These are phyloP conservation scores for Macaria liturata DNA, from an alignment of 2,888 invertebrate genomes.

Conservation along the genomic window DNA sequence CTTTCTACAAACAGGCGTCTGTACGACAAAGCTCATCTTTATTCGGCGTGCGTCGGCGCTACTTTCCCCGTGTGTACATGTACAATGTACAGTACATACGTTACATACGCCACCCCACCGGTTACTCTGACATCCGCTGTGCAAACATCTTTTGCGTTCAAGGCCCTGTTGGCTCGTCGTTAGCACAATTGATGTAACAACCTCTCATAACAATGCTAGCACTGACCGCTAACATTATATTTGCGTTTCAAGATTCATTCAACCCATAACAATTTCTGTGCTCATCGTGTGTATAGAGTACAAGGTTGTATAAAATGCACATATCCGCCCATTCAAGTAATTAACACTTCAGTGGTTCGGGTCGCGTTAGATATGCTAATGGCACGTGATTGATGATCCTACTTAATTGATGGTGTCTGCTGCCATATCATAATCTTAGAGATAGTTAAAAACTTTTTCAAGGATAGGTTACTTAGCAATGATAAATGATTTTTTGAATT, in stretches of 20 bases:
- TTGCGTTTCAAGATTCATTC: slow-evolving; percentile 7
- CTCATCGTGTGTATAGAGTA: slow-evolving; percentile 34
- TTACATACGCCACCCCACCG: slow-evolving; percentile 29
- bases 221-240: slow-evolving; percentile 33
- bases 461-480: neutral
- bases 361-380: slow-evolving; percentile 12
- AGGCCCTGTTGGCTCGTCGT: slow-evolving; percentile 50
- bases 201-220: slow-evolving; percentile 34
- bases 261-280: slow-evolving; percentile 34
- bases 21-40: slow-evolving; percentile 76
- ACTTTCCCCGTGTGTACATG: slow-evolving; percentile 64
- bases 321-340: slow-evolving; percentile 33
- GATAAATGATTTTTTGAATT: no score
- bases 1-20: slow-evolving; percentile 73
- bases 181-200: slow-evolving; percentile 47
- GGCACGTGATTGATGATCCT: slow-evolving; percentile 27
- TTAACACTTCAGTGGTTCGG: slow-evolving; percentile 27
- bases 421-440: neutral
- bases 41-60: slow-evolving; percentile 65
- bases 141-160: slow-evolving; percentile 46
- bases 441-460: neutral
- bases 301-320: slow-evolving; percentile 39
- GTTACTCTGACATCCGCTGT: slow-evolving; percentile 51
- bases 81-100: no score
- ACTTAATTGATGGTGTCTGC: slow-evolving; percentile 1